These are phyloP conservation scores for Artibeus lituratus DNA, from an alignment of 2,797 vertebrate genomes.

Conservation along the genomic window DNA sequence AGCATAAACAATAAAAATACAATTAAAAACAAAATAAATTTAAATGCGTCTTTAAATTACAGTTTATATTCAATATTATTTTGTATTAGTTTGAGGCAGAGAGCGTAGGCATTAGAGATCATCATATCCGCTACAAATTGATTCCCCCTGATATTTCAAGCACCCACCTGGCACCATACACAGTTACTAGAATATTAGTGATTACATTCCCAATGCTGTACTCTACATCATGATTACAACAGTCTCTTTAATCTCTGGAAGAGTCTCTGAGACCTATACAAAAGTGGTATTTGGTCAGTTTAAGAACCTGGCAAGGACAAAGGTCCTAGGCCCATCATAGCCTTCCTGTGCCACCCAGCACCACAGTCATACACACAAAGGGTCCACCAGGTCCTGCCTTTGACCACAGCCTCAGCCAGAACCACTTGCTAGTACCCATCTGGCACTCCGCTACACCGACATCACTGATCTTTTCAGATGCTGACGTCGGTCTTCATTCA, in stretches of 20 bases:
- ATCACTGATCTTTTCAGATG: background rate
- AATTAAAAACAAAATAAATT: too few relatives aligned
- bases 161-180: background rate
- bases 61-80: background rate
- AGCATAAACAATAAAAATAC: background rate
- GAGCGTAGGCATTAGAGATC: background rate
- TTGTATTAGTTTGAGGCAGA: background rate
- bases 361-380: fast-evolving
- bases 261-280: background rate
- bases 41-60: background rate
- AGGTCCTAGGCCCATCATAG: background rate
- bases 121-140: background rate
- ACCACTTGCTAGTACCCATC: background rate
- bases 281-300: background rate
- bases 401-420: background rate
- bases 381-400: fast-evolving
- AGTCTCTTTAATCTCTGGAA: background rate
- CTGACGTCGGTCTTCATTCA: background rate
- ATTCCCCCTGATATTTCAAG: too few relatives aligned
- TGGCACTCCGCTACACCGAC: background rate
- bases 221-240: background rate
- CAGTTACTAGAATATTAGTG: background rate
- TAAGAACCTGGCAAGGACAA: background rate
- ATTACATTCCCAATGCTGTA: background rate
- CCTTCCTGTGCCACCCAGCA: background rate